Evolutionary conservation across 2,888 invertebrate species (phyloP).

Genomic region (Sthenelais limicola): DNA sequence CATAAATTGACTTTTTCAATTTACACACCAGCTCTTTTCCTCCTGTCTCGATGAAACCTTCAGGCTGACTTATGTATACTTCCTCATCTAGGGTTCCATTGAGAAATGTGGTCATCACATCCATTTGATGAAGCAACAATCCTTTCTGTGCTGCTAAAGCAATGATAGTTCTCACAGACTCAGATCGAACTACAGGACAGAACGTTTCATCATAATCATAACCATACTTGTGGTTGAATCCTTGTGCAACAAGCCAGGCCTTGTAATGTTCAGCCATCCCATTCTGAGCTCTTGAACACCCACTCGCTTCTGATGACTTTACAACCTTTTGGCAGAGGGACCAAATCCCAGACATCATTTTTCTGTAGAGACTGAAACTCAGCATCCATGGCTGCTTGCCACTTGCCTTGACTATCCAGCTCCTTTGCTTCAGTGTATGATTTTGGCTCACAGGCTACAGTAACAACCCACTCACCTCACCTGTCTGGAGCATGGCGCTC

Average conservation of each 20-base stretch:
- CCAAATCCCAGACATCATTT: slow-evolving; percentile 53
- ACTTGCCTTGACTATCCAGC: too few relatives aligned
- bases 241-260: slow-evolving; percentile 53
- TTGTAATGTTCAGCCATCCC: slow-evolving; percentile 14
- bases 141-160: slow-evolving; percentile 45
- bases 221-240: slow-evolving; percentile 50
- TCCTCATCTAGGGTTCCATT: slow-evolving; percentile 52
- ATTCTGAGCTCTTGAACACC: slow-evolving; percentile 19
- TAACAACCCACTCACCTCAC: too few relatives aligned
- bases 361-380: slow-evolving; percentile 35
- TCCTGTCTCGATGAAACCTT: slow-evolving; percentile 49
- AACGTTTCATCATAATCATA: slow-evolving; percentile 56
- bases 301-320: slow-evolving; percentile 19
- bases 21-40: slow-evolving; percentile 48
- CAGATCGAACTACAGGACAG: slow-evolving; percentile 50
- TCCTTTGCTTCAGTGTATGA: too few relatives aligned
- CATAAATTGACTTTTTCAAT: slow-evolving; percentile 52
- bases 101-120: slow-evolving; percentile 53
- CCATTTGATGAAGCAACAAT: slow-evolving; percentile 51
- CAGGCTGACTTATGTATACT: slow-evolving; percentile 53
- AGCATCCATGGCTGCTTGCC: not conserved
- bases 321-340: slow-evolving; percentile 25
- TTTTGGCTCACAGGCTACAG: too few relatives aligned
- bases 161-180: slow-evolving; percentile 50
- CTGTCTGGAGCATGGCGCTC: too few relatives aligned